Percentiles rank a stretch among this genome's conserved stretches.
Conservation (phyloP, 2,888 invertebrate species). For the Galerucella pusilla region DNA sequence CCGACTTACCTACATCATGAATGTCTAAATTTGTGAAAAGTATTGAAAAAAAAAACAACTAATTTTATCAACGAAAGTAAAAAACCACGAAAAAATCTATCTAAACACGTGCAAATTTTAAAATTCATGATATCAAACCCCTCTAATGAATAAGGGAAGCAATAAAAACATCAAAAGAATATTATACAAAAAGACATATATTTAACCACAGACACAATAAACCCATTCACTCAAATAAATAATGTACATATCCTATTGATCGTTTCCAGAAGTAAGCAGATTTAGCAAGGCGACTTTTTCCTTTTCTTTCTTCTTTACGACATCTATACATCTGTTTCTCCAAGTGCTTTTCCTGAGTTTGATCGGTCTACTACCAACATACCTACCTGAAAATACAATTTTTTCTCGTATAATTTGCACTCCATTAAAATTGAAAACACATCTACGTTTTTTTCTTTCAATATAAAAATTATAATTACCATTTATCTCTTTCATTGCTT, state of each 20-base stretch:
- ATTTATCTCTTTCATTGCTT: constrained; percentile 99
- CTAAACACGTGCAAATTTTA: too few species aligned
- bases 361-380: constrained; percentile 98
- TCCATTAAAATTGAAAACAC: too few species aligned
- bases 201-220: not conserved
- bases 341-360: constrained; percentile 97
- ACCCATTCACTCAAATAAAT: not conserved
- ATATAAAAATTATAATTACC: constrained; percentile 70
- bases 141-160: too few species aligned
- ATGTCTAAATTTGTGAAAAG: too few species aligned
- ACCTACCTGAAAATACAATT: constrained; percentile 77
- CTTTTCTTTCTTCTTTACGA: constrained; percentile 95
- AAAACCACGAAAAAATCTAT: too few species aligned
- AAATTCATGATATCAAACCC: too few species aligned
- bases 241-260: not conserved
- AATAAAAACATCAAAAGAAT: not conserved
- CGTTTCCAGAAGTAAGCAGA: constrained; percentile 71
- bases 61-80: too few species aligned
- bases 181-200: not conserved
- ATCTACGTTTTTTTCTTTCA: constrained; percentile 16
- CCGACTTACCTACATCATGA: too few species aligned
- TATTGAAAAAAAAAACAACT: too few species aligned
- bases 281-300: constrained; percentile 89
- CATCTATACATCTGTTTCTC: constrained; percentile 92
- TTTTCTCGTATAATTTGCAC: not conserved